Evolutionary conservation across 2,888 invertebrate species (phyloP).

Genomic region (Aelia acuminata): DNA sequence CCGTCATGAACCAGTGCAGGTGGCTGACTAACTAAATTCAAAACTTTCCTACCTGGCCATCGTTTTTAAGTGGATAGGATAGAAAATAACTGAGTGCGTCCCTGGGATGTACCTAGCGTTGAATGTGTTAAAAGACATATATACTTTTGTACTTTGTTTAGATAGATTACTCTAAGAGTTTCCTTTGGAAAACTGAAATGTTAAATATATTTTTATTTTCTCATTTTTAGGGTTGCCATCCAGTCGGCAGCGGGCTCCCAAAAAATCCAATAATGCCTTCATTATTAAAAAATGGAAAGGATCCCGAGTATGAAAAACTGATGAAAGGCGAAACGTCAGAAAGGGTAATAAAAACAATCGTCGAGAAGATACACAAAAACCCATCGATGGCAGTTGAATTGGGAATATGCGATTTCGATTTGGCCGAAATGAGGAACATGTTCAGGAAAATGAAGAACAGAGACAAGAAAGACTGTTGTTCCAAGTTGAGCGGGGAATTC

Average conservation of each 20-base stretch:
- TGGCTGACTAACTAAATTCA: no score
- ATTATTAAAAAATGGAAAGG: background rate
- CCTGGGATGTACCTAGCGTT: no score
- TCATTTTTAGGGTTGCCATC: conserved; percentile 17
- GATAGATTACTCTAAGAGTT: no score
- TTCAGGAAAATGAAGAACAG: conserved; percentile 30
- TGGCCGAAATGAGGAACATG: background rate
- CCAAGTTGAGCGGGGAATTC: conserved; percentile 25
- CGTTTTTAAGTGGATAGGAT: no score
- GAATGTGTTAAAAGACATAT: no score
- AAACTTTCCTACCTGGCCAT: no score
- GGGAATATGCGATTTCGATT: conserved; percentile 34
- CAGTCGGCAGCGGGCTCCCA: conserved; percentile 10
- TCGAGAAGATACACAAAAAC: conserved; percentile 32
- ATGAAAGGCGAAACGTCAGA: conserved; percentile 42
- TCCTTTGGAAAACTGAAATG: no score
- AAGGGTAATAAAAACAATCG: background rate
- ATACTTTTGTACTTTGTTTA: no score
- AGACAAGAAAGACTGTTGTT: conserved; percentile 21
- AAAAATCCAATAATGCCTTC: conserved; percentile 39
- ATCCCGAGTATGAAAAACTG: conserved; percentile 50
- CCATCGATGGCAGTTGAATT: conserved; percentile 34
- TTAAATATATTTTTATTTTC: background rate
- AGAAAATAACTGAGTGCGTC: no score
- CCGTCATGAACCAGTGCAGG: no score